Base-by-base conservation (phyloP, 1,140 invertebrate species). In the Macrotrachela quadricornifera region DNA sequence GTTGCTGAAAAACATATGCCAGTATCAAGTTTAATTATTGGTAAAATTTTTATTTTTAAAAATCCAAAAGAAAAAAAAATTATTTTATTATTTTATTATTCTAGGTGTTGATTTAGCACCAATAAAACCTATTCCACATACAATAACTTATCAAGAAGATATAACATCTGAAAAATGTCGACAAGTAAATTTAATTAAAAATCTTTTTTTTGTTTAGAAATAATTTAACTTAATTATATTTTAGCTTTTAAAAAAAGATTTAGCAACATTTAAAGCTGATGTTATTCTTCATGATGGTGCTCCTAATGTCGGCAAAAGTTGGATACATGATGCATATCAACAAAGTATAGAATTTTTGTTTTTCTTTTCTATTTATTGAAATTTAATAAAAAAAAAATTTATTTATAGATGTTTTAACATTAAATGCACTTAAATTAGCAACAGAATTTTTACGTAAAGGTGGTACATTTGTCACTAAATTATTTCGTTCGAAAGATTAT, bases 1-100 rank as follows among this genome's bases (percentile, higher is more conserved):
- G 92, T 97, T n/a, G 91, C 90, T 43, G 80, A 83, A 62, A 80
- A 96, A 66, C 87, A 92, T 67, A 96, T 96, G 85, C 91, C 92
- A 0, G 77, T 95, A 0, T 94, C 90, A 0, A 91, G 86, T 64
- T 73, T 96, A 43, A 83, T 96, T 8, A 75, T 97, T 50, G 80
- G 79, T 74, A 67, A 62, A 64, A 46, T 13, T 17, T 11, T 6
- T 17, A 49, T 44, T 18, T 17, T 37, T 4, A 30, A 30, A 2
- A 4, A 30, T 30, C 8, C 21, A 30, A 2, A n/a, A n/a, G n/a
- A n/a, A n/a, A n/a, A n/a, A n/a, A n/a, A n/a, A n/a, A n/a, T n/a
- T n/a, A n/a, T n/a, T 21, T 11, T 46, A 3, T 36, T 16, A 3
- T 2, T 30, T 2, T 4, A 52, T 50, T 38, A 10, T 57, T 59